phyloP scores from a whole-genome alignment of 30 jellyfish, hydroid and myxozoan species.

The Chironex yamaguchii region DNA sequence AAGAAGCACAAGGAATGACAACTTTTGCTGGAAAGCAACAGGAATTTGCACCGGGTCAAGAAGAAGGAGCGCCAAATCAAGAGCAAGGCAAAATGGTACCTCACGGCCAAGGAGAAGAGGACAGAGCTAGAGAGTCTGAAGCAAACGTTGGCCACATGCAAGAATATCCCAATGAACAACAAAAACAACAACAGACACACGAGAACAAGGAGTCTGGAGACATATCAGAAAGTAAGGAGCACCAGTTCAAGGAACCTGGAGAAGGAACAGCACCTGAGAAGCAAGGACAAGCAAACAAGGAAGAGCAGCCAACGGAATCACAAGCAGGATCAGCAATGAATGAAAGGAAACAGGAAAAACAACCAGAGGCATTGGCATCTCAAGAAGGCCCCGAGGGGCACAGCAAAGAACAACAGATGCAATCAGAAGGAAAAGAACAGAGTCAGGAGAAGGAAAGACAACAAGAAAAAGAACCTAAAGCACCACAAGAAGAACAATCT shows the following conservation, averaged over 20 bases:
- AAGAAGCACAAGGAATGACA: background rate
- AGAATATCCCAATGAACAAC: background rate
- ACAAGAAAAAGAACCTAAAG: background rate
- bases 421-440: constrained; percentile 2
- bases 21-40: background rate
- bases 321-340: background rate
- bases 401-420: background rate
- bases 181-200: background rate
- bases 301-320: background rate
- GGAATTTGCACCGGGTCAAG: background rate
- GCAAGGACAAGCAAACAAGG: background rate
- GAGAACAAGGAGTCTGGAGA: constrained; percentile 2
- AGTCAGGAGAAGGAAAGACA: background rate
- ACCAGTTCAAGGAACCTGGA: background rate
- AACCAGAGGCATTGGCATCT: background rate
- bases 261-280: background rate
- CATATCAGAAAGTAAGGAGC: background rate
- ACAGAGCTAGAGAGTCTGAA: background rate
- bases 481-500: background rate
- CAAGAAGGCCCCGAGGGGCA: background rate
- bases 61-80: too few relatives aligned
- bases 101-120: background rate
- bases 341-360: background rate
- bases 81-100: too few relatives aligned
- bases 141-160: too few relatives aligned